Evolutionary conservation across 1,140 invertebrate species (phyloP).

Genomic region (Papilio polytes): DNA sequence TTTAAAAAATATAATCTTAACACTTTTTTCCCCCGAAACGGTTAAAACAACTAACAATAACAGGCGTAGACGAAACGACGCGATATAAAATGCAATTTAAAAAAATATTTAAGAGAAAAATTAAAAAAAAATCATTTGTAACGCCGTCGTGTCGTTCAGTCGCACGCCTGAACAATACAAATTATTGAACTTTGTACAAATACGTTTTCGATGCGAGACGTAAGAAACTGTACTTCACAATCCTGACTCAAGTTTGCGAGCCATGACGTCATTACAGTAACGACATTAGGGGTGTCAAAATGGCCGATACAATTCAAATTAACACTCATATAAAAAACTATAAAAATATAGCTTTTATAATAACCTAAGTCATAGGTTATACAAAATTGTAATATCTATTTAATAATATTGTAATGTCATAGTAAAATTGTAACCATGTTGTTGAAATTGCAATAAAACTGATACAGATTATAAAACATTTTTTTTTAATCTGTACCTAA

Average conservation of each 20-base stretch:
- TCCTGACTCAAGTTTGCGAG: not conserved
- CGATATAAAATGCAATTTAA: slow-evolving; percentile 23
- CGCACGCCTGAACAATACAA: slow-evolving; percentile 18
- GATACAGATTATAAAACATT: not conserved
- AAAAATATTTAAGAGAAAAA: slow-evolving; percentile 13
- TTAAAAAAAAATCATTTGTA: slow-evolving; percentile 1
- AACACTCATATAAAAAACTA: not conserved
- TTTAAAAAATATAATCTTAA: slow-evolving; percentile 72
- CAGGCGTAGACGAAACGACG: slow-evolving; percentile 33
- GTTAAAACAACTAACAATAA: slow-evolving; percentile 60
- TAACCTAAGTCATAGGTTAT: slow-evolving; percentile 10
- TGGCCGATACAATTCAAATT: not conserved
- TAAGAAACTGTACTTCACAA: not conserved
- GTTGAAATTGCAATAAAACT: not conserved
- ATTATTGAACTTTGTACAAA: slow-evolving; percentile 36
- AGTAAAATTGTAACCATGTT: not conserved
- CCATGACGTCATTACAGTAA: not conserved
- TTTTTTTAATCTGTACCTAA: not conserved
- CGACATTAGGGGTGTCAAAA: not conserved
- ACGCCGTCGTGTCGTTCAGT: not conserved
- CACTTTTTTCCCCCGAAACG: slow-evolving; percentile 49
- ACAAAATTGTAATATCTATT: not conserved
- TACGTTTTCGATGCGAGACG: slow-evolving; percentile 29
- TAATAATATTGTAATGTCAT: not conserved
- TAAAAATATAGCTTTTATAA: slow-evolving; percentile 12